Base-by-base conservation (phyloP, 2,797 vertebrate species). In the Ceryle rudis region DNA sequence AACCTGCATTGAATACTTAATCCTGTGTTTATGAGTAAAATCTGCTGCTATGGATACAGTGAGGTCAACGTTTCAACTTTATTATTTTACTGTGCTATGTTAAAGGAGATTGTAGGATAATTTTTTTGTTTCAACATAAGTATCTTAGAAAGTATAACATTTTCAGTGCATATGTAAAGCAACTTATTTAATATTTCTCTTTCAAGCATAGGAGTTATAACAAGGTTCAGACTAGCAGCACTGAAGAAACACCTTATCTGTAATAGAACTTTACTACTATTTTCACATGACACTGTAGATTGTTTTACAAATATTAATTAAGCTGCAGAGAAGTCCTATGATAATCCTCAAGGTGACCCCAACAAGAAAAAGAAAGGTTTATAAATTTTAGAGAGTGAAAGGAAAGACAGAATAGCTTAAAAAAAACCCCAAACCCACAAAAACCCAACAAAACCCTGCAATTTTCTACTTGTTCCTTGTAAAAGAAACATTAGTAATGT, bases 21-120 rank as follows among this genome's bases (percentile, higher is more conserved):
- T 93, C 72, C 55, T 72, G 12, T 92, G 41, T 96, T 96, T 96
- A 89, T 93, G 64, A 94, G 89, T 81, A 95, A 89, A 93, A 93
- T 91, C 82, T 85, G 95, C 98, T 98, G 89, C 97, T 95, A 96
- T 96, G 96, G 97, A 96, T 97, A 97, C 94, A 75, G 64, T 58
- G 83, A 88, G 92, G 89, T 97, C 93, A 96, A 64, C 5, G 5
- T 96, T 93, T 93, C 93, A 95, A 82, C 11, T 14, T 64, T 73
- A 84, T 67, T 84, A 62, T 89, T 96, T 90, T 81, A 74, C 28
- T 87, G 42, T 81, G 47, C 80, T 82, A 35, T 87, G 26, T 81
- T 95, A 95, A 89, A 88, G 51, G 14, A 96, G 15, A 67, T n/a
- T 10, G 55, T 67, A 70, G 25, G n/a, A 71, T 51, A 83, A 89